These are phyloP conservation scores for Drosophila pandora DNA, from an alignment of 1,140 invertebrate species.

Conservation along the genomic window DNA sequence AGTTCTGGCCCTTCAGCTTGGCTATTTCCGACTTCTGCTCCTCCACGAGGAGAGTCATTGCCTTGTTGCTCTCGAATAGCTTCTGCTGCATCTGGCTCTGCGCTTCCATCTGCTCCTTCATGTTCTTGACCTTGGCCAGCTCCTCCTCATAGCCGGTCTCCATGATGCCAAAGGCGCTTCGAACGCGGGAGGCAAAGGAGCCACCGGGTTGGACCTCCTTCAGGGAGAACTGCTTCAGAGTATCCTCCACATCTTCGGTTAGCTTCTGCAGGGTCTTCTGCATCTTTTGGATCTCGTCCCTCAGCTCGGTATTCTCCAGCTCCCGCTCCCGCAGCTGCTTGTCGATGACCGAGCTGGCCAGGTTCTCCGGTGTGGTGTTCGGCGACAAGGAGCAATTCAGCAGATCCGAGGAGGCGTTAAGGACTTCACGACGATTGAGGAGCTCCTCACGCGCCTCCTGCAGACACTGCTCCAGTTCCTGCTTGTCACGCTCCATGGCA, in stretches of 20 bases:
- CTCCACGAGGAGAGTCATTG: neutral
- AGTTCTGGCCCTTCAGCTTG: neutral
- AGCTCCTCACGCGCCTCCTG: constrained; percentile 61
- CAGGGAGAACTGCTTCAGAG: neutral
- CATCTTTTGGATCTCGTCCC: constrained; percentile 22
- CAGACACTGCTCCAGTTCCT: constrained; percentile 66
- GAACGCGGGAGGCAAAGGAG: neutral
- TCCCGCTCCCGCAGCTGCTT: constrained; percentile 77
- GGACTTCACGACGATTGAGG: constrained; percentile 42
- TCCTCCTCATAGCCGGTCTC: neutral
- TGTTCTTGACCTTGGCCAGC: neutral
- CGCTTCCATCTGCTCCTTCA: neutral
- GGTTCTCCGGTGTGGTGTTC: constrained; percentile 65
- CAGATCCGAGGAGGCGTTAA: constrained; percentile 64
- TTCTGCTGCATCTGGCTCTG: neutral
- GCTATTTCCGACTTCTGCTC: neutral
- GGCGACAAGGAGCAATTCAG: constrained; percentile 56
- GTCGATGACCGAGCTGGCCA: constrained; percentile 71
- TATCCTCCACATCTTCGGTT: neutral
- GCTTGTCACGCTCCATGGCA: constrained; percentile 50
- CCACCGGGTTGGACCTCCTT: neutral
- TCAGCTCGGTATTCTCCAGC: constrained; percentile 62
- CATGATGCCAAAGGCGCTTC: neutral
- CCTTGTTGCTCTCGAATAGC: neutral
- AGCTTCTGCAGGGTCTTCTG: neutral